phyloP scores from a whole-genome alignment of 2,797 vertebrate genomes.

The Smutsia temminckii region DNA sequence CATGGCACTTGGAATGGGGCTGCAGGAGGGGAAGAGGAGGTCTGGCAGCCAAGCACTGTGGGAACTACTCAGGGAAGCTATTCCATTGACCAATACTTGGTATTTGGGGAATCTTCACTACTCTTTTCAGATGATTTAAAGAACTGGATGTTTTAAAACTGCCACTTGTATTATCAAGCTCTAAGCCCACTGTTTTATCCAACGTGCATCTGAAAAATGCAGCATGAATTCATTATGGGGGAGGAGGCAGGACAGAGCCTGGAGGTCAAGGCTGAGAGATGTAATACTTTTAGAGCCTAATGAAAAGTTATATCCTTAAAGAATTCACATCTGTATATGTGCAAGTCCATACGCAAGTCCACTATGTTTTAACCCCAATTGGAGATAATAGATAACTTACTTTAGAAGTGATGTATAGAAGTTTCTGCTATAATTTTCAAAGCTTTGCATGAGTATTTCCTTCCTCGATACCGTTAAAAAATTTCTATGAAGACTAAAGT shows the following conservation, averaged over 20 bases:
- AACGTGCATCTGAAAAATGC: slow-evolving; percentile 13
- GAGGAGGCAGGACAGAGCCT: background rate
- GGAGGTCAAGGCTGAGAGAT: background rate
- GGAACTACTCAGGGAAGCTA: background rate
- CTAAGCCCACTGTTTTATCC: background rate
- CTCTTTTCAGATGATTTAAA: background rate
- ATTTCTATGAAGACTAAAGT: slow-evolving; percentile 38
- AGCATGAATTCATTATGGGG: background rate
- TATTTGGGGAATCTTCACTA: background rate
- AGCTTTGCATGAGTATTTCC: slow-evolving; percentile 67
- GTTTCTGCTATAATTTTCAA: slow-evolving; percentile 51
- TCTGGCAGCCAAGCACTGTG: background rate
- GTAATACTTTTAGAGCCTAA: background rate
- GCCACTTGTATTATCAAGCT: background rate
- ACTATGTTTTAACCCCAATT: background rate
- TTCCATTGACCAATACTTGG: background rate
- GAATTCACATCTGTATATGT: slow-evolving; percentile 46
- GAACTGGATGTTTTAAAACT: slow-evolving; percentile 23
- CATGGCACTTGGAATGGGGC: background rate
- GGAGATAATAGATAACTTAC: background rate
- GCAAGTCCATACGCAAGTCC: background rate
- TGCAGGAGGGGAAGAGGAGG: background rate
- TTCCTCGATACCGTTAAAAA: slow-evolving; percentile 60
- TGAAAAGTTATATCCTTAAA: slow-evolving; percentile 46
- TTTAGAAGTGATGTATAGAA: slow-evolving; percentile 18